These are phyloP conservation scores for Cynoglossus semilaevis DNA, from an alignment of 2,113 vertebrate species.

Conservation along the genomic window DNA sequence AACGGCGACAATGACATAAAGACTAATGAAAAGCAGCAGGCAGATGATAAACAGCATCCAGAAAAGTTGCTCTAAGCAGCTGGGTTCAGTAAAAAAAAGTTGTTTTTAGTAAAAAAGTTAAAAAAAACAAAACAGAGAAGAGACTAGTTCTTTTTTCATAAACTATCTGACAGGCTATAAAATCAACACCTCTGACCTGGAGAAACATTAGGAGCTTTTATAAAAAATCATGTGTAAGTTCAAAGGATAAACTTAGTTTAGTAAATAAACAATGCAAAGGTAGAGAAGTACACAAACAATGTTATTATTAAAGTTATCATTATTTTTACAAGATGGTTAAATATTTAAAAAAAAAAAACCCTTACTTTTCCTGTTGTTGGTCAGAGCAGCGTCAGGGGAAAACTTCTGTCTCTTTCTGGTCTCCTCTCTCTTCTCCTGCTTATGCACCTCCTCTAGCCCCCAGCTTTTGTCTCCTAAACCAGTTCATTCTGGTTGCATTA, in stretches of 20 bases:
- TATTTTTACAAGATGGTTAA: too few species aligned
- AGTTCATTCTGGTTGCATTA: slow-evolving; percentile 51
- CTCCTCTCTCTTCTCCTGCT: slow-evolving; percentile 8
- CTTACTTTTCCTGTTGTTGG: slow-evolving; percentile 22
- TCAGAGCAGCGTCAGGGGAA: neutral
- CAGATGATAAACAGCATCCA: slow-evolving; percentile 13
- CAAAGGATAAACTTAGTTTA: too few species aligned
- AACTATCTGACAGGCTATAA: too few species aligned
- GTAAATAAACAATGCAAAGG: too few species aligned
- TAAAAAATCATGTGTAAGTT: too few species aligned
- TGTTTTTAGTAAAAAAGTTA: neutral
- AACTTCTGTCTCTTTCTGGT: slow-evolving; percentile 18
- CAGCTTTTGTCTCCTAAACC: slow-evolving; percentile 48
- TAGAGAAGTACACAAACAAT: too few species aligned
- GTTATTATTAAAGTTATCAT: too few species aligned
- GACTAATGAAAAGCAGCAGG: slow-evolving; percentile 17
- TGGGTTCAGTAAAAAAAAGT: too few species aligned
- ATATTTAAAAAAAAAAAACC: neutral
- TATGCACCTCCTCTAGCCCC: slow-evolving; percentile 18
- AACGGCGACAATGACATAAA: slow-evolving; percentile 27
- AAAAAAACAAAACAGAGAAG: neutral
- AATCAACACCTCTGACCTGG: too few species aligned
- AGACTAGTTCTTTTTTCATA: too few species aligned
- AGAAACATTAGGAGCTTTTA: too few species aligned
- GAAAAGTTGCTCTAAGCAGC: neutral